Conservation (phyloP, 1,140 invertebrate genomes). For the Ceratosolen fusciceps region DNA sequence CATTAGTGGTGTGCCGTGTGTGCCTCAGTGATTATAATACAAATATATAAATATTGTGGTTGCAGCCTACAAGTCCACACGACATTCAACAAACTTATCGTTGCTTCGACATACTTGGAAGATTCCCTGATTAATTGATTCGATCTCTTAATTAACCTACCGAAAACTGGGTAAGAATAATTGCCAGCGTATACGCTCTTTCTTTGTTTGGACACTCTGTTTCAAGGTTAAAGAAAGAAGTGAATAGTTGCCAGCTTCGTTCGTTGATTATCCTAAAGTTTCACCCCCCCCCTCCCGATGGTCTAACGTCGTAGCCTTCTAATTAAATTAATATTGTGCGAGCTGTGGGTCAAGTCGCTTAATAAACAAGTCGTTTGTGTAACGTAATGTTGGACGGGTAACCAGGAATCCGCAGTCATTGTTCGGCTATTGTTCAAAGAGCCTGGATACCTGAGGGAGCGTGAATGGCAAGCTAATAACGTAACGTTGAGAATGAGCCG, state of each 20-base stretch:
- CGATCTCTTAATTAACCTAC: slow-evolving; percentile 14
- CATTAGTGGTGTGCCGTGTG: slow-evolving; percentile 36
- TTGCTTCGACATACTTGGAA: background rate
- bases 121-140: slow-evolving; percentile 6
- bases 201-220: background rate
- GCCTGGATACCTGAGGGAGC: background rate
- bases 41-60: slow-evolving; percentile 8
- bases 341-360: no score
- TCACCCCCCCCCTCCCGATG: no score
- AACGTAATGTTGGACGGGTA: no score
- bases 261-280: no score
- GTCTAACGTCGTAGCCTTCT: no score
- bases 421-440: background rate
- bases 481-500: background rate
- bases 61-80: background rate
- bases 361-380: no score
- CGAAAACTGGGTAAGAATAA: slow-evolving; percentile 27
- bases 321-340: no score
- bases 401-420: no score
- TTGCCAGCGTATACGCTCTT: background rate
- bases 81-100: background rate
- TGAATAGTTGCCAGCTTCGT: no score
- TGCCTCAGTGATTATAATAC: slow-evolving; percentile 43
- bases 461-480: background rate
- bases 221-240: no score